Conservation (phyloP, 2,888 invertebrate species). For the Callyntrura sp. region DNA sequence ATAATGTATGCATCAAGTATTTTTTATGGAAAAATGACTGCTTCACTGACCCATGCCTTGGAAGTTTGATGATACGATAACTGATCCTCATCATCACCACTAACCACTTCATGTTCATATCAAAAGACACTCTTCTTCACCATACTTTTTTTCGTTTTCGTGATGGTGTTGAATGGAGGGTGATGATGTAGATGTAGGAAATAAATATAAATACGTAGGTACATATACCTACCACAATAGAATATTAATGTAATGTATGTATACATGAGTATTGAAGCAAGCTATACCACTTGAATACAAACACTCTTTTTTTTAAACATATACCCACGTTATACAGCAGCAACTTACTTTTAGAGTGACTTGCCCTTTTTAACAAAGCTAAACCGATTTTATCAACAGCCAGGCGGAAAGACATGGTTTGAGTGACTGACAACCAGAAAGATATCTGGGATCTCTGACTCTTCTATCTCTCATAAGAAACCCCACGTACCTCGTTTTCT, state of each 20-base stretch:
- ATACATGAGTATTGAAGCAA: slow-evolving; percentile 39
- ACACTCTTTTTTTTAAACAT: slow-evolving; percentile 34
- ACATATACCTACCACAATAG: background rate
- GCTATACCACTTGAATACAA: too few relatives aligned
- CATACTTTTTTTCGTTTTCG: background rate
- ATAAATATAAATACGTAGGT: background rate
- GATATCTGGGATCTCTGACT: slow-evolving; percentile 51
- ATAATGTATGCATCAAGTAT: slow-evolving; percentile 13
- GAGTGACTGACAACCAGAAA: slow-evolving; percentile 67
- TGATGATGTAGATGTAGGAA: background rate
- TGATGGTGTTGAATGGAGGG: too few relatives aligned
- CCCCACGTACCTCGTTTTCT: slow-evolving; percentile 5
- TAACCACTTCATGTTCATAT: slow-evolving; percentile 34
- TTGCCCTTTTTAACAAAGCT: slow-evolving; percentile 55
- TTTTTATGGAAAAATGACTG: slow-evolving; percentile 6
- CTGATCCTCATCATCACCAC: slow-evolving; percentile 39
- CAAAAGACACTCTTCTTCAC: slow-evolving; percentile 38
- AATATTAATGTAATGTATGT: too few relatives aligned
- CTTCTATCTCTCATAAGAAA: slow-evolving; percentile 27
- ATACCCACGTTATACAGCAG: slow-evolving; percentile 9
- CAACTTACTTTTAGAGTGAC: background rate
- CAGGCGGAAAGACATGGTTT: slow-evolving; percentile 66
- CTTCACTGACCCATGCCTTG: slow-evolving; percentile 39
- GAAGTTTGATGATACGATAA: slow-evolving; percentile 40
- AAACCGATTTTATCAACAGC: slow-evolving; percentile 58